A percentile compares a stretch with the other conserved stretches of the same genome.
These are phyloP conservation scores for Hypothenemus hampei DNA, from an alignment of 1,140 invertebrate genomes.

Conservation along the genomic window DNA sequence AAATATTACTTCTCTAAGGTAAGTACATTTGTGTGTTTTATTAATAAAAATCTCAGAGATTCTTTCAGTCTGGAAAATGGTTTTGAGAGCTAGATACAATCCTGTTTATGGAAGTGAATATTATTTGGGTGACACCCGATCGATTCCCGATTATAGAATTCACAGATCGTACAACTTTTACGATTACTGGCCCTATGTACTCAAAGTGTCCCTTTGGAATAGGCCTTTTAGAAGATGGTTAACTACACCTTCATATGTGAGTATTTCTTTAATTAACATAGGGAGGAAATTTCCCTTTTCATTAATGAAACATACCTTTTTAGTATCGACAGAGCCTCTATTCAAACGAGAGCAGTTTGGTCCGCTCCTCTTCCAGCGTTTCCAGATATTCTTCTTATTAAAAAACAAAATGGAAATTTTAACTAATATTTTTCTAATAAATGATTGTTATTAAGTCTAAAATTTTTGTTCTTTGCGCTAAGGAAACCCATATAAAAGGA, in stretches of 20 bases:
- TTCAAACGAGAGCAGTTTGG: conserved; percentile 23
- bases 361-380: conserved; percentile 10
- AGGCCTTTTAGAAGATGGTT: conserved; percentile 30
- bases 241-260: conserved; percentile 16
- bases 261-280: neutral
- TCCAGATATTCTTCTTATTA: conserved; percentile 16
- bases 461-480: too few relatives aligned
- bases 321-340: conserved; percentile 22
- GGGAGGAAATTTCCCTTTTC: too few relatives aligned
- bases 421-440: neutral
- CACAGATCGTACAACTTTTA: conserved; percentile 31
- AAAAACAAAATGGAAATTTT: neutral
- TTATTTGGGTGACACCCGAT: conserved; percentile 20
- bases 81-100: conserved; percentile 24
- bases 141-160: conserved; percentile 29
- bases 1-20: neutral
- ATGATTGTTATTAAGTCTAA: neutral
- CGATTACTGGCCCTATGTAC: conserved; percentile 28
- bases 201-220: conserved; percentile 23
- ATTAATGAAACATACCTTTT: neutral
- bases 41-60: neutral
- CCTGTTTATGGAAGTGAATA: conserved; percentile 30
- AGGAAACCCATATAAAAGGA: too few relatives aligned
- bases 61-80: conserved; percentile 16
- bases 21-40: neutral